A percentile compares a stretch with the other conserved stretches of the same genome.
Evolutionary conservation across 2,113 vertebrate genomes (phyloP).

Genomic region (Dolichotis patagonum): DNA sequence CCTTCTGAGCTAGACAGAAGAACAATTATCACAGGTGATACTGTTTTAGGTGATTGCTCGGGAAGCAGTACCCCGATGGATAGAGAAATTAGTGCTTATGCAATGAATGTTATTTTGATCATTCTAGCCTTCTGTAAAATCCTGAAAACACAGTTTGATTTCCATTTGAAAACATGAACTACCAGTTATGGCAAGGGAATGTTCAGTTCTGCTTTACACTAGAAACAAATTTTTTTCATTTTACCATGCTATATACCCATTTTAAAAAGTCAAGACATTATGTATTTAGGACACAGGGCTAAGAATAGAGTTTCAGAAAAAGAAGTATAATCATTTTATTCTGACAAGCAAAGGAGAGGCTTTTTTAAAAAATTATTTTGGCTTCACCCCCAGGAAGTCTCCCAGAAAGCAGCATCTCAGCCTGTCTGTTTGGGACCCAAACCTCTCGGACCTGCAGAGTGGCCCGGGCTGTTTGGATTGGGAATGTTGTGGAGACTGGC

Average conservation of each 20-base stretch:
- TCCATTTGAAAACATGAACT: neutral
- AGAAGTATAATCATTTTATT: neutral
- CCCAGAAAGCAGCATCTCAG: no score
- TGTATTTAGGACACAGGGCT: neutral
- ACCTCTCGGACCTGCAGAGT: no score
- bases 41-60: accelerated
- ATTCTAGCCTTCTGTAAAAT: neutral
- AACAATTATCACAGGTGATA: neutral
- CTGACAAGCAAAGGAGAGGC: neutral
- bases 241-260: neutral
- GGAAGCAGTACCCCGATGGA: accelerated
- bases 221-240: constrained; percentile 40
- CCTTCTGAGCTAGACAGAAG: neutral
- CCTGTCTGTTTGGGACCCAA: no score
- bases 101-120: neutral
- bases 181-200: neutral
- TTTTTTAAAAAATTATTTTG: neutral
- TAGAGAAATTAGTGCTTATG: neutral
- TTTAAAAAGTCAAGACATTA: neutral
- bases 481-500: no score
- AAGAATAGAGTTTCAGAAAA: neutral
- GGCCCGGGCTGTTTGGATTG: no score
- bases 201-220: neutral
- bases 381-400: no score
- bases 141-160: neutral